Evolutionary conservation across 2,797 vertebrate genomes (phyloP).

Genomic region (Loriculus beryllinus): DNA sequence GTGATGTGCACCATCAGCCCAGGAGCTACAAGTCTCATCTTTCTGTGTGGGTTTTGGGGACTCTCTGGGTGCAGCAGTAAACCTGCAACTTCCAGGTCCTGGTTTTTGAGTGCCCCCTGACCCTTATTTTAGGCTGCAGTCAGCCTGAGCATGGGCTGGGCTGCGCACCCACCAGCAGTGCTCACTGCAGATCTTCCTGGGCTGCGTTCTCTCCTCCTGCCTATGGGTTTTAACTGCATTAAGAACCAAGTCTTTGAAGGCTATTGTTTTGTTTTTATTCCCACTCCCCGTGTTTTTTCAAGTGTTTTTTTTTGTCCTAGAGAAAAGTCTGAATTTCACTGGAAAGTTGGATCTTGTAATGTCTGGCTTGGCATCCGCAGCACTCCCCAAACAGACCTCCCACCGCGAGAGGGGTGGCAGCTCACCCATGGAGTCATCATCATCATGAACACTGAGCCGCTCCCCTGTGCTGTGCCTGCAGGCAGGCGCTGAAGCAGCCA

Average conservation of each 20-base stretch:
- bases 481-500: not conserved
- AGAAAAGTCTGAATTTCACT: slow-evolving; percentile 71
- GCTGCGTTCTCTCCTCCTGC: not conserved
- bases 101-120: not conserved
- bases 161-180: not conserved
- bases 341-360: slow-evolving; percentile 74
- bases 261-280: slow-evolving; percentile 62
- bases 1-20: not conserved
- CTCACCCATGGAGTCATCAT: slow-evolving; percentile 14
- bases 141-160: not conserved
- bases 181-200: not conserved
- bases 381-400: slow-evolving; percentile 63
- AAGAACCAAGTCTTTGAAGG: slow-evolving; percentile 47
- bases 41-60: not conserved
- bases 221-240: slow-evolving; percentile 7
- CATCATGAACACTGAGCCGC: not conserved
- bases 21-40: not conserved
- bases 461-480: not conserved
- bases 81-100: not conserved
- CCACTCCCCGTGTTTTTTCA: slow-evolving; percentile 60
- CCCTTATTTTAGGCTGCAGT: not conserved
- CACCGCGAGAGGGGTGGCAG: slow-evolving; percentile 28
- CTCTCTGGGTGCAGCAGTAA: not conserved
- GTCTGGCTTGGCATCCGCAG: slow-evolving; percentile 56
- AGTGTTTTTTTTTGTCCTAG: slow-evolving; percentile 56